Evolutionary conservation across 1,140 invertebrate genomes (phyloP), one percentile per base, ranked within the genome.

Genomic region (Vanessa tameamea): DNA sequence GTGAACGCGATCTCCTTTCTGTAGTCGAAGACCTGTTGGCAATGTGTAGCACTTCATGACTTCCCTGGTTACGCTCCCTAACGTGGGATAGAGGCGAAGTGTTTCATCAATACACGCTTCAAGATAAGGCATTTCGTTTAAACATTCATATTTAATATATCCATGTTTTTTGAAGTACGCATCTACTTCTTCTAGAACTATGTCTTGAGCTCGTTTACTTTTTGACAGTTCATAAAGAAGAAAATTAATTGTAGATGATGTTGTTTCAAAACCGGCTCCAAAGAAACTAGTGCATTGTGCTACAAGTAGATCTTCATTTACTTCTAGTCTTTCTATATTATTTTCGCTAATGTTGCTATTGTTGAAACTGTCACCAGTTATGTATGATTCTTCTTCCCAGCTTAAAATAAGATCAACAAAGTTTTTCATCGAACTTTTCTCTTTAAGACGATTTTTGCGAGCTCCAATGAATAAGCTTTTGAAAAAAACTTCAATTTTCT

Each of bases 41-140:
- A 81, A 55, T 1, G 64, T 71, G 47, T 77, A 78, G 23, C 80
- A 75, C 20, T 77, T 76, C 20, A 78, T 68, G 9, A 81, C 64
- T 55, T 81, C 80, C 13, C 79, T n/a, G 13, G 12, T 69, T 26
- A 67, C 76, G 57, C 2, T 69, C 69, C 12, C 63, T 20, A 13
- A 93, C 93, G 57, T 86, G 75, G 69, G 87, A 94, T n/a, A 69
- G 76, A 50, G 48, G 4, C 48, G 48, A 50, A 50, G 48, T 12
- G 48, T n/a, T 50, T 50, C 48, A 12, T 50, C 48, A 14, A 50
- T 50, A 50, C 48, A 50, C 12, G 48, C 13, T n/a, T 50, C 48
- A 50, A 50, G 13, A 3, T 50, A 50, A 5, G 48, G 48, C 48
- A 50, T 50, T 15, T 50, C 48, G 15, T n/a, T 50, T n/a, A 50